Evolutionary conservation across 2,888 invertebrate genomes (phyloP).

Genomic region (Laothoe populi): DNA sequence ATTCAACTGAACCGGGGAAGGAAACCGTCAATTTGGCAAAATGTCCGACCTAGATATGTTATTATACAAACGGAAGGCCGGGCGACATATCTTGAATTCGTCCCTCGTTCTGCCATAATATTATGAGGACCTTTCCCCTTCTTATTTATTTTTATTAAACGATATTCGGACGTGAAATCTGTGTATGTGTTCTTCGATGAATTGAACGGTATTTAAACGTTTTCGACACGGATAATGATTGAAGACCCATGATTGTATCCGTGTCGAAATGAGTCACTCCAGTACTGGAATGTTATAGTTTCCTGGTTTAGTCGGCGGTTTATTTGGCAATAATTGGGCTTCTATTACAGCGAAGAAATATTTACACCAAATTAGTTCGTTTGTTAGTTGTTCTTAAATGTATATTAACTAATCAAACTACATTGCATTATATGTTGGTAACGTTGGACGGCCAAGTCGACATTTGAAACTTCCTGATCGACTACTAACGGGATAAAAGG

Average conservation of each 20-base stretch:
- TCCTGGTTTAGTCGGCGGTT: constrained; percentile 61
- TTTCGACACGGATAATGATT: constrained; percentile 22
- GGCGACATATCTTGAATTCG: constrained; percentile 46
- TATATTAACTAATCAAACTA: no score
- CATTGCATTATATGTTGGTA: no score
- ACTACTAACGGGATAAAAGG: no score
- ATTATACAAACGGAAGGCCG: constrained; percentile 33
- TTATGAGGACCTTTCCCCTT: constrained; percentile 48
- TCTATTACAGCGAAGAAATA: constrained; percentile 1
- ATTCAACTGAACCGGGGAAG: constrained; percentile 24
- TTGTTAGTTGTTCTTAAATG: background rate
- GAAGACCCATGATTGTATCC: constrained; percentile 24
- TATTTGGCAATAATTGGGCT: constrained; percentile 42
- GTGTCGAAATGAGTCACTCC: constrained; percentile 47
- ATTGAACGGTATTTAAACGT: constrained; percentile 15
- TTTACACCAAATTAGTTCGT: background rate
- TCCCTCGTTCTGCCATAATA: constrained; percentile 57
- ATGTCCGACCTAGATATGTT: constrained; percentile 47
- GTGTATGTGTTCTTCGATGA: constrained; percentile 20
- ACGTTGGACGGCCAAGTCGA: no score
- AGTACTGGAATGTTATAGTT: constrained; percentile 66
- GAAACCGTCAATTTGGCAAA: constrained; percentile 48
- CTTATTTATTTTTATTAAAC: constrained; percentile 53
- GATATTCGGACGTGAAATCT: constrained; percentile 27
- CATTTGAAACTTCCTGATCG: no score